A percentile compares a stretch with the other conserved stretches of the same genome.
phyloP scores from a whole-genome alignment of 2,113 vertebrate genomes.

The Apaloderma vittatum region DNA sequence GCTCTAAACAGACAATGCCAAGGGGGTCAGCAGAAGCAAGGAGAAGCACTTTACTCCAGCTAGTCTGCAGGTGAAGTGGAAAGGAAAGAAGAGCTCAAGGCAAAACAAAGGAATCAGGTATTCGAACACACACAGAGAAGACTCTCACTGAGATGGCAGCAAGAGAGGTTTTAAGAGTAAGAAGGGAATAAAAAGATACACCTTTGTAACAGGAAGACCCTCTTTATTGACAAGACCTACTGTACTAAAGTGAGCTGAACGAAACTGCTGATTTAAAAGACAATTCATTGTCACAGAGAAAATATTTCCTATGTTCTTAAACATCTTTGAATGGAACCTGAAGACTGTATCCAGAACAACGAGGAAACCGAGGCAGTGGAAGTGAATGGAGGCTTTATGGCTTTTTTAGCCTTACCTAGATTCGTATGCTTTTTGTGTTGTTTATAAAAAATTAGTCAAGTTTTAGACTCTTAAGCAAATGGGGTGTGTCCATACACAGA shows the following conservation, averaged over 20 bases:
- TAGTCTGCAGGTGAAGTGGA: conserved; percentile 60
- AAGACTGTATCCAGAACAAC: not conserved
- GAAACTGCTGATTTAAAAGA: conserved; percentile 14
- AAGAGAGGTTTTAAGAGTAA: not conserved
- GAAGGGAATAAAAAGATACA: not conserved
- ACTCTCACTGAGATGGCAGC: not conserved
- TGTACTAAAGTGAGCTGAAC: conserved; percentile 14
- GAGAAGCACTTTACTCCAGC: conserved; percentile 57
- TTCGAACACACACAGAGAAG: not conserved
- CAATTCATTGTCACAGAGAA: not conserved
- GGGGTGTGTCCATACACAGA: fast-evolving
- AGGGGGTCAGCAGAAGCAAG: conserved; percentile 64
- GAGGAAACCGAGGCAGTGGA: not conserved
- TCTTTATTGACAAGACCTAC: not conserved
- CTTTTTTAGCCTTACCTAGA: not conserved
- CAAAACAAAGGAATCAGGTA: not conserved
- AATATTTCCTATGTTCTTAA: not conserved
- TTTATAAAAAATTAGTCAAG: not conserved
- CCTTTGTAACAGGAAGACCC: not conserved
- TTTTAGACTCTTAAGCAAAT: not conserved
- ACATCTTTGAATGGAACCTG: not conserved
- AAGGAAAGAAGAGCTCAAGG: not conserved
- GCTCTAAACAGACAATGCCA: conserved; percentile 52
- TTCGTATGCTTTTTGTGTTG: not conserved
- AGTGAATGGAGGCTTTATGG: not conserved